phyloP scores from a whole-genome alignment of 2,113 vertebrate species.

The Chlorodrepanis virens region DNA sequence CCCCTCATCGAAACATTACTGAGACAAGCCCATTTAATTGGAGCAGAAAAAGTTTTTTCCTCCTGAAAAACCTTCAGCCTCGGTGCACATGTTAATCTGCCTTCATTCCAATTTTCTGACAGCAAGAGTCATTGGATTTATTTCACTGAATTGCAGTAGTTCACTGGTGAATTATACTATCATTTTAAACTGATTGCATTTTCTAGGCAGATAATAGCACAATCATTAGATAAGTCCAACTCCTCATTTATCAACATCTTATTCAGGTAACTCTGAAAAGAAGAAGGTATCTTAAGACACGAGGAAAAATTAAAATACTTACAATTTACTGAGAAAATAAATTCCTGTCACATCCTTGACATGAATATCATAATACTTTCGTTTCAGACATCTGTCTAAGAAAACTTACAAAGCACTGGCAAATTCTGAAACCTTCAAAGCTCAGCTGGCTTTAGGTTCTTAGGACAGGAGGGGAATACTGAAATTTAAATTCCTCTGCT shows the following conservation, averaged over 20 bases:
- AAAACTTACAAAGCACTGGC: background rate
- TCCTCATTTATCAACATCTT: conserved; percentile 10
- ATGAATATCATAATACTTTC: background rate
- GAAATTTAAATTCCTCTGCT: background rate
- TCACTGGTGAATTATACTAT: background rate
- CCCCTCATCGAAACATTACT: background rate
- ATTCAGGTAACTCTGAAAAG: background rate
- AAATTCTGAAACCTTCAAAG: background rate
- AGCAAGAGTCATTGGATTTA: conserved; percentile 31
- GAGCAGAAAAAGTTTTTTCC: background rate
- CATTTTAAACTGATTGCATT: conserved; percentile 15
- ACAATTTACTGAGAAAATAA: background rate
- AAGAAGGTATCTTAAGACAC: background rate
- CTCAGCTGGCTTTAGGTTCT: background rate
- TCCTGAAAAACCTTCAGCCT: background rate
- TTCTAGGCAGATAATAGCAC: conserved; percentile 17
- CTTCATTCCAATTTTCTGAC: conserved; percentile 27
- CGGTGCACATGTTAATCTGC: background rate
- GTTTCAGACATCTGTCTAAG: background rate
- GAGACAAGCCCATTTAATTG: background rate
- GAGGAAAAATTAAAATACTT: background rate
- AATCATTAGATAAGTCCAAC: background rate
- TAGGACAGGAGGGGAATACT: background rate
- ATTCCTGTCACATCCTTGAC: background rate
- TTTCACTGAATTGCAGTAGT: conserved; percentile 35